These are phyloP conservation scores for Ericerus pela DNA, from an alignment of 1,140 invertebrate species.

Conservation along the genomic window DNA sequence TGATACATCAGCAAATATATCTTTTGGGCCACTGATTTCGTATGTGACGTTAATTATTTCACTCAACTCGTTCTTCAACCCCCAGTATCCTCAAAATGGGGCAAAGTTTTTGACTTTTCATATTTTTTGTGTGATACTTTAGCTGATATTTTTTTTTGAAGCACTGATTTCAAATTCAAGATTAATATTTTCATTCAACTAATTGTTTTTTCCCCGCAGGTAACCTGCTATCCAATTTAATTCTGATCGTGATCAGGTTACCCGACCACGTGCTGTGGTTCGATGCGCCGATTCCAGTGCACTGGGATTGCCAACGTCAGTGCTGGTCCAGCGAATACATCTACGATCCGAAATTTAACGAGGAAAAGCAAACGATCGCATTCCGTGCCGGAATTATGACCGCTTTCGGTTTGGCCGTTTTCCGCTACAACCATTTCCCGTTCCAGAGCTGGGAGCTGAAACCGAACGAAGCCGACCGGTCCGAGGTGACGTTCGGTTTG, in stretches of 20 bases:
- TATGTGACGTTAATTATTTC: too few species aligned
- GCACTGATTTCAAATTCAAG: too few species aligned
- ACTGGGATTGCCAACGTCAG: slow-evolving; percentile 46
- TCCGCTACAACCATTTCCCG: slow-evolving; percentile 61
- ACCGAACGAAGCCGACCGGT: slow-evolving; percentile 41
- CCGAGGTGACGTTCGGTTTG: slow-evolving; percentile 39
- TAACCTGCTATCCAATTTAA: slow-evolving; percentile 4
- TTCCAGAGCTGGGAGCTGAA: slow-evolving; percentile 72
- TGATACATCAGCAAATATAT: too few species aligned
- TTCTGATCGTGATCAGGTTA: slow-evolving; percentile 34
- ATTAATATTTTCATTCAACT: too few species aligned
- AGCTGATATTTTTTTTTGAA: too few species aligned
- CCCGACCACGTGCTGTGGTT: slow-evolving; percentile 64
- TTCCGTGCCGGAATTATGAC: slow-evolving; percentile 59
- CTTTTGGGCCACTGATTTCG: too few species aligned
- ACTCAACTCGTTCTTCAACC: too few species aligned
- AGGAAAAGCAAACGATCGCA: slow-evolving; percentile 36
- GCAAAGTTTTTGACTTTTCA: too few species aligned
- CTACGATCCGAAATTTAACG: slow-evolving; percentile 45
- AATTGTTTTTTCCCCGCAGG: too few species aligned
- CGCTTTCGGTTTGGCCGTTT: slow-evolving; percentile 54
- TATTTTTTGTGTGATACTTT: too few species aligned
- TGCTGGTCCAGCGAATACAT: slow-evolving; percentile 59
- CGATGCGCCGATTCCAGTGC: slow-evolving; percentile 61
- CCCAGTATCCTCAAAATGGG: too few species aligned